A percentile compares a stretch with the other conserved stretches of the same genome.
Evolutionary conservation across 2,888 invertebrate genomes (phyloP).

Genomic region (Phyllotreta cruciferae): DNA sequence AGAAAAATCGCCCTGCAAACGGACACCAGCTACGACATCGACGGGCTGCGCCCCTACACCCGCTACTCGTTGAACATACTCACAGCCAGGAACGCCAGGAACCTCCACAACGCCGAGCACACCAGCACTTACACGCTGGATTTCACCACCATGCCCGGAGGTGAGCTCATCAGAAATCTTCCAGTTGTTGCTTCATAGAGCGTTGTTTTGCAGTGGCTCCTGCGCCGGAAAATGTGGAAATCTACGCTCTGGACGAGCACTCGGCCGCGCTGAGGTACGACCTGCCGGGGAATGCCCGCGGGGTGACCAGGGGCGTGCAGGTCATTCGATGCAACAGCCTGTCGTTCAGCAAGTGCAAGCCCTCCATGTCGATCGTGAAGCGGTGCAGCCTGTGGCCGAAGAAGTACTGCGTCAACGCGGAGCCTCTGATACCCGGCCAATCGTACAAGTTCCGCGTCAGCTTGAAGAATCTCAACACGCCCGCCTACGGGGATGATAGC

Average conservation of each 20-base stretch:
- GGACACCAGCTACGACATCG: slow-evolving; percentile 45
- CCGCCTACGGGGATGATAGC: slow-evolving; percentile 48
- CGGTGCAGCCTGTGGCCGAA: slow-evolving; percentile 51
- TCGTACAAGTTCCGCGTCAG: slow-evolving; percentile 49
- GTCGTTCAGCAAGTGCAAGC: slow-evolving; percentile 48
- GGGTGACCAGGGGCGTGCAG: slow-evolving; percentile 48
- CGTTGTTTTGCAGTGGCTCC: slow-evolving; percentile 51
- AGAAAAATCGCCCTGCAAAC: slow-evolving; percentile 42
- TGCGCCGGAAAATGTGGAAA: slow-evolving; percentile 50
- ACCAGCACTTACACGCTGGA: slow-evolving; percentile 40
- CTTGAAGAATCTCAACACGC: slow-evolving; percentile 51
- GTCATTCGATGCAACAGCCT: slow-evolving; percentile 49
- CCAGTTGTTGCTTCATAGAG: no score
- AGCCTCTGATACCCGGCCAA: slow-evolving; percentile 46
- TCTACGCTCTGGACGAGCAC: slow-evolving; percentile 51
- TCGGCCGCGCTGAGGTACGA: slow-evolving; percentile 52
- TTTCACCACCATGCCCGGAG: slow-evolving; percentile 52
- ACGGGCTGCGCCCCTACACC: slow-evolving; percentile 49
- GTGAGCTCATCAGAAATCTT: slow-evolving; percentile 41
- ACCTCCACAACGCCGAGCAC: slow-evolving; percentile 41
- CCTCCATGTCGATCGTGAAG: slow-evolving; percentile 41
- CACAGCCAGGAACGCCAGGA: slow-evolving; percentile 47
- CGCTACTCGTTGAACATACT: slow-evolving; percentile 49
- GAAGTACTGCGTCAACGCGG: slow-evolving; percentile 50
- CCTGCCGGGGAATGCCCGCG: slow-evolving; percentile 47